Conservation (phyloP, 2,113 vertebrate species). For the Leptobrachium leishanense region DNA sequence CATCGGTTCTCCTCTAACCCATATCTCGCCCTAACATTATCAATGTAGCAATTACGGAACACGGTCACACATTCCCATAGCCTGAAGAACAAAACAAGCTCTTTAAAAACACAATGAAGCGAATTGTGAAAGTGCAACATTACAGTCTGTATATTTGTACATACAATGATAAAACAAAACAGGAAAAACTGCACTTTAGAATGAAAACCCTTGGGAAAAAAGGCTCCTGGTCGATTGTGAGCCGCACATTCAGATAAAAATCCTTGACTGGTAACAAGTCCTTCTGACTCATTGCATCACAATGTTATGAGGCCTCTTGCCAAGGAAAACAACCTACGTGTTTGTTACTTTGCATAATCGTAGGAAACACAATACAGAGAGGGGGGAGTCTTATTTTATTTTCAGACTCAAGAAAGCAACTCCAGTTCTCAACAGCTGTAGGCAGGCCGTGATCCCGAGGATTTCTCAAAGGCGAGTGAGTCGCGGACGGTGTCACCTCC, state of each 20-base stretch:
- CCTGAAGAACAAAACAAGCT: background rate
- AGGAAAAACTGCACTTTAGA: background rate
- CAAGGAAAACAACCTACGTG: background rate
- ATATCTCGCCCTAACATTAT: background rate
- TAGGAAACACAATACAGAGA: background rate
- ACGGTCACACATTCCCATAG: background rate
- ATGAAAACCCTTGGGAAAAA: background rate
- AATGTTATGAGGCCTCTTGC: background rate
- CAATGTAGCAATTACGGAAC: background rate
- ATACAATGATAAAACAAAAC: background rate
- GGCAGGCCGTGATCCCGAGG: background rate
- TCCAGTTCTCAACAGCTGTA: background rate
- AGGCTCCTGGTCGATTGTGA: background rate
- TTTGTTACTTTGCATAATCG: conserved; percentile 3
- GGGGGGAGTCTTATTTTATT: background rate
- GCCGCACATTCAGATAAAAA: background rate
- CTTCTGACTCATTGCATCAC: background rate
- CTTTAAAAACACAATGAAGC: background rate
- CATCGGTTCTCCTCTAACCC: background rate
- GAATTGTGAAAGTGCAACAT: background rate
- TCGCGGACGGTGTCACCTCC: no score
- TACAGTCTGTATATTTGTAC: background rate
- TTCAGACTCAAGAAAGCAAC: background rate
- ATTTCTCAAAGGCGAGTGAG: background rate
- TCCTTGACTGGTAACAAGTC: background rate